These are phyloP conservation scores for Takifugu flavidus DNA, from an alignment of 2,113 vertebrate species.

Conservation along the genomic window DNA sequence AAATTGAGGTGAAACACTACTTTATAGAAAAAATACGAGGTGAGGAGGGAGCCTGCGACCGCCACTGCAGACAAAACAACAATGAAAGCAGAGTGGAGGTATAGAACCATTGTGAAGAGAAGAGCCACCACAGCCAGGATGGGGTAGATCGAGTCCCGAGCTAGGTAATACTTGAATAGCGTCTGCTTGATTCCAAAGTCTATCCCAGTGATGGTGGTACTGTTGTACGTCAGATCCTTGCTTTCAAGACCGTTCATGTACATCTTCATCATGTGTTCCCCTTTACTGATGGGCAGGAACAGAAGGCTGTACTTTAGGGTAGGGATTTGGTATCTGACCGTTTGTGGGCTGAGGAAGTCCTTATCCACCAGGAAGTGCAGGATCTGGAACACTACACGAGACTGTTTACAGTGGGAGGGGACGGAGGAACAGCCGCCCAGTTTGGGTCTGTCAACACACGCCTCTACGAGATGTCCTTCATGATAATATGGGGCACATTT, in stretches of 20 bases:
- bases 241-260: slow-evolving; percentile 86
- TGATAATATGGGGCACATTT: slow-evolving; percentile 91
- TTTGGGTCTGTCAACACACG: slow-evolving; percentile 78
- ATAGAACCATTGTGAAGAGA: slow-evolving; percentile 86
- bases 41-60: slow-evolving; percentile 82
- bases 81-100: slow-evolving; percentile 88
- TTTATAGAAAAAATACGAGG: slow-evolving; percentile 93
- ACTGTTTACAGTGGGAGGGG: slow-evolving; percentile 85
- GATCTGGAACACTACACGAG: slow-evolving; percentile 85
- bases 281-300: slow-evolving; percentile 87
- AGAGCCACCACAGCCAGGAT: slow-evolving; percentile 83
- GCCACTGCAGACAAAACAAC: slow-evolving; percentile 83
- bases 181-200: slow-evolving; percentile 93
- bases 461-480: slow-evolving; percentile 79
- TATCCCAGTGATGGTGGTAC: slow-evolving; percentile 91
- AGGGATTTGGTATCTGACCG: slow-evolving; percentile 91
- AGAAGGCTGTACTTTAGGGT: slow-evolving; percentile 94
- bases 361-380: slow-evolving; percentile 93
- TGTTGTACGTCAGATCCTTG: slow-evolving; percentile 84
- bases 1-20: slow-evolving; percentile 89
- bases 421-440: slow-evolving; percentile 81
- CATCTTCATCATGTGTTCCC: slow-evolving; percentile 87
- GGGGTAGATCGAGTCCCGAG: slow-evolving; percentile 87
- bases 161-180: slow-evolving; percentile 89
- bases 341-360: slow-evolving; percentile 94